Evolutionary conservation across 2,888 invertebrate species (phyloP), one percentile per base, ranked within the genome.

Genomic region (Ditula angustiorana): DNA sequence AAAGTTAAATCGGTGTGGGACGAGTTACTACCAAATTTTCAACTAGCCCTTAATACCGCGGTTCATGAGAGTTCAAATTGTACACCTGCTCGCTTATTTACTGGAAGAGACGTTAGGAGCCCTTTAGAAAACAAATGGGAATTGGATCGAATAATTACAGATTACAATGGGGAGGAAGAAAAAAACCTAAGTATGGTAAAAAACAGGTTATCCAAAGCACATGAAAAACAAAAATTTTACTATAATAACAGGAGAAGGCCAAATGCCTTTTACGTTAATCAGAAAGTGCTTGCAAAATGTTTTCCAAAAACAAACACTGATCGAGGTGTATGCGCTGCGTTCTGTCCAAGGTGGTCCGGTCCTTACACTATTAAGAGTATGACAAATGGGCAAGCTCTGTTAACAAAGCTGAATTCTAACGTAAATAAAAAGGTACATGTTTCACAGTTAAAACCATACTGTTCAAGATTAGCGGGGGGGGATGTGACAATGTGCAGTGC

Each of bases 381-480:
- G 7, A 53, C 13, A 3, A 53, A 53, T 35, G 53, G 53, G 13
- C 53, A 53, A 35, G 35, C 53, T 23, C 8, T 23, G 35, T 7
- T 53, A 23, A 35, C 23, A 11, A 53, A 53, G 35, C 53, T 13
- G 35, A 53, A 53, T 53, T 53, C 53, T 13, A 53, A 35, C 23
- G 23, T 35, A 35, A 37, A 16, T 11, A 37, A 37, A 13, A 37
- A 13, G 16, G 37, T 16, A 0, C 13, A 37, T 37, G 16, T 53
- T 8, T 53, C 53, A 3, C 53, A 53, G 35, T 23, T 47, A 13
- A 58, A 49, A 16, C 58, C 58, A 23, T 58, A 58, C 35, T 58
- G 47, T 33, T 46, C 33, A 13, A 47, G 58, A 47, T 59, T 49
- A 59, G 58, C 19, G 49, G 44, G 49, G 59, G 59, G 59, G 49